Percentiles rank a stretch among this genome's conserved stretches.
phyloP scores from a whole-genome alignment of 2,797 vertebrate species.

The Syngnathus acus region DNA sequence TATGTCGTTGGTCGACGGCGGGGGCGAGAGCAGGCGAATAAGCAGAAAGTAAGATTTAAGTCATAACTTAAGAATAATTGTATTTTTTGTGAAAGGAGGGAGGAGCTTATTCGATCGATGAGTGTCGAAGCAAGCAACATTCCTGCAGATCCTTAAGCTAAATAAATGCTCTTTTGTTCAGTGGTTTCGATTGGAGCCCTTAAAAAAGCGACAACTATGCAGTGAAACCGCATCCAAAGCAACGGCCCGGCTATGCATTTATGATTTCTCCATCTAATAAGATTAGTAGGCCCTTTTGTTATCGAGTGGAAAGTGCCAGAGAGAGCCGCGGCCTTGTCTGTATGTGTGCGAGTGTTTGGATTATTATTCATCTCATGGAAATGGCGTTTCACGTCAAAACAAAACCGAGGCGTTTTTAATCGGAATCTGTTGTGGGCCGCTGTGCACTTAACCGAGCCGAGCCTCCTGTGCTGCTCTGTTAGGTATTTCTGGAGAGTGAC shows the following conservation, averaged over 20 bases:
- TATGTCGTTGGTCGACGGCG: slow-evolving; percentile 47
- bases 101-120: slow-evolving; percentile 50
- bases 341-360: background rate
- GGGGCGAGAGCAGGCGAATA: slow-evolving; percentile 18
- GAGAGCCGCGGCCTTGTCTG: slow-evolving; percentile 56
- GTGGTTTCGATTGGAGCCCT: background rate
- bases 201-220: slow-evolving; percentile 61
- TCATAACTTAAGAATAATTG: slow-evolving; percentile 2
- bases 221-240: slow-evolving; percentile 28
- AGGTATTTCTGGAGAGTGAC: slow-evolving; percentile 44
- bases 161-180: slow-evolving; percentile 6
- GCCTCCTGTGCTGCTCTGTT: slow-evolving; percentile 22
- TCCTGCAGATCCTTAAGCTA: slow-evolving; percentile 62
- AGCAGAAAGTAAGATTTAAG: slow-evolving; percentile 13
- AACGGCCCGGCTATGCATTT: slow-evolving; percentile 38
- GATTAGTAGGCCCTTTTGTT: slow-evolving; percentile 46
- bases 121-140: slow-evolving; percentile 54
- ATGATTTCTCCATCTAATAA: slow-evolving; percentile 8
- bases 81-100: background rate
- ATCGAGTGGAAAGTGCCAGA: slow-evolving; percentile 18
- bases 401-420: slow-evolving; percentile 27
- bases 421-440: slow-evolving; percentile 2
- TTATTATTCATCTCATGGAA: slow-evolving; percentile 30
- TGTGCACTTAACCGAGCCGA: background rate
- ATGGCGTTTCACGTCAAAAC: slow-evolving; percentile 40